Base-by-base conservation (phyloP, 2,797 vertebrate genomes). In the Serranus cabrilla region DNA sequence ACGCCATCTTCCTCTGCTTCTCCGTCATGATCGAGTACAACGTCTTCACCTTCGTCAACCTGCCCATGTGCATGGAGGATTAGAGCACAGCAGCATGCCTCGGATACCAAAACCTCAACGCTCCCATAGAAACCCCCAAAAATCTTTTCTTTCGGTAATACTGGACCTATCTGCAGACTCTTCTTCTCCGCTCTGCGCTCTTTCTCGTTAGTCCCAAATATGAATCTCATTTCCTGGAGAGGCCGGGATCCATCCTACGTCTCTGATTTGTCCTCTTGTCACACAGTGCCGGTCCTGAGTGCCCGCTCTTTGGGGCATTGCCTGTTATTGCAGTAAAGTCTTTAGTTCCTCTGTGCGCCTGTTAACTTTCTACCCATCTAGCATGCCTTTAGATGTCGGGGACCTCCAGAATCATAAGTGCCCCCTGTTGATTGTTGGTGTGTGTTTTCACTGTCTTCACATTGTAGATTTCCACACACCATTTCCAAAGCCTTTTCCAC, bases 21-120 rank as follows among this genome's bases (percentile, higher is more conserved):
- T 99, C 98, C 50, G 93, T 99, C 90, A 93, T 99, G 95, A 99
- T 99, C 60, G 98, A 99, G 90, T 99, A 96, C 91, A 99, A 99
- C 16, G 96, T 99, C 90, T 99, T 99, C 94, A 99, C 98, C 50
- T 99, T 99, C 55, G 97, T 99, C 95, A 99, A 99, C 95, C 92
- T 99, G 86, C 98, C 98, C 83, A 99, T 98, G 98, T 99, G 98
- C 94, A 92, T 88, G 78, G 96, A 97, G 82, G 80, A 83, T 0
- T 92, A 91, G 80, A 84, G 81, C 73, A 59, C 77, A 71, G 74
- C 84, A 84, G 85, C 88, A 84, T 75, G 87, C 62, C 76, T 84
- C 64, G 45, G 79, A 83, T 70, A 91, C 87, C 89, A 88, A 89
- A 90, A 88, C 83, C 82, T 85, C 84, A 81, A 68, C 34, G 31